Conservation (phyloP, 2,113 vertebrate genomes). For the Pagrus major region DNA sequence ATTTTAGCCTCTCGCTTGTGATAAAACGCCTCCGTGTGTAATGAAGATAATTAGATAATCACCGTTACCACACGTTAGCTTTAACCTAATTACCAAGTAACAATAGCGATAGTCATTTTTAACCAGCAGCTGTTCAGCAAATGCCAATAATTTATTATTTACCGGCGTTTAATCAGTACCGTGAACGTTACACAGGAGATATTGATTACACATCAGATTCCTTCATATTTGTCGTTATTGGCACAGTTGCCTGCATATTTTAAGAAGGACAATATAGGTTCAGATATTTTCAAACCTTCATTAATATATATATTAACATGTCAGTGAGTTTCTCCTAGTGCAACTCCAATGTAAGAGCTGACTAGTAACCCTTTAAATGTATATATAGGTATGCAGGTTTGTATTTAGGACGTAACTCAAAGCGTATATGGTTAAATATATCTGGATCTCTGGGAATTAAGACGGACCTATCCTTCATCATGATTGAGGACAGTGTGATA, state of each 20-base stretch:
- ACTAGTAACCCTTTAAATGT: not conserved
- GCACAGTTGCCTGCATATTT: not conserved
- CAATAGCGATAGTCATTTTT: fast-evolving
- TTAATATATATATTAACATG: not conserved
- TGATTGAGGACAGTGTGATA: not conserved
- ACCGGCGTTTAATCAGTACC: conserved; percentile 11
- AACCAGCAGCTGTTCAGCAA: not conserved
- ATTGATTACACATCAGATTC: not conserved
- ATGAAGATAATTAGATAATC: not conserved
- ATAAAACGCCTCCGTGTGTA: not conserved
- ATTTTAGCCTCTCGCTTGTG: conserved; percentile 26
- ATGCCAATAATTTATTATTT: not conserved
- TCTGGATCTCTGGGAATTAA: not conserved
- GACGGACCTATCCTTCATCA: not conserved
- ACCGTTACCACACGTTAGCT: not conserved
- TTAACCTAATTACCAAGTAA: not conserved
- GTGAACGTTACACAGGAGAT: not conserved
- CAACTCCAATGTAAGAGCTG: not conserved
- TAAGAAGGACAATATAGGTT: not conserved
- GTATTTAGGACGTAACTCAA: not conserved
- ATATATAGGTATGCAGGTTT: too few relatives aligned
- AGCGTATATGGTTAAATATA: not conserved
- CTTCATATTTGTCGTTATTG: too few relatives aligned
- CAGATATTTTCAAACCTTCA: not conserved
- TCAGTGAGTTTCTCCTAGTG: not conserved